Percentiles rank a stretch among this genome's conserved stretches.
phyloP scores from a whole-genome alignment of 2,888 invertebrate genomes.

The Drosophila villosipedis region DNA sequence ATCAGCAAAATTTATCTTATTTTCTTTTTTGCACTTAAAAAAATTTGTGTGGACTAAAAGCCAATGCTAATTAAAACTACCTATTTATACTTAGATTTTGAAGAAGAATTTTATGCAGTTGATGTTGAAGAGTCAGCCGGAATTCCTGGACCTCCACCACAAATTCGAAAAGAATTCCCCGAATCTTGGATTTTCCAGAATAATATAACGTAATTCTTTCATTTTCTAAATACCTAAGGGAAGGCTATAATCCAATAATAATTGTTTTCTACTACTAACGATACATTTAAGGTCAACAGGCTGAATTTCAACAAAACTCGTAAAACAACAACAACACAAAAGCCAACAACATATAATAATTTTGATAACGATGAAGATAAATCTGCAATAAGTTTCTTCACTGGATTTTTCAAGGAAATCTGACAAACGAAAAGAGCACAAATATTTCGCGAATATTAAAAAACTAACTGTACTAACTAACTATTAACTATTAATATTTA shows the following conservation, averaged over 20 bases:
- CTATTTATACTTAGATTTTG: too few relatives aligned
- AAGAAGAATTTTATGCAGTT: too few relatives aligned
- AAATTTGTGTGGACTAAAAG: too few relatives aligned
- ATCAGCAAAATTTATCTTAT: not conserved
- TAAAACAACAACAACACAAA: constrained; percentile 31
- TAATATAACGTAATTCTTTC: constrained; percentile 86
- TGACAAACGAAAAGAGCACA: constrained; percentile 42
- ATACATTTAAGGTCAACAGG: constrained; percentile 48
- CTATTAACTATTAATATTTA: constrained; percentile 3
- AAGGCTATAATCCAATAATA: not conserved
- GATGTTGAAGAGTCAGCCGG: too few relatives aligned
- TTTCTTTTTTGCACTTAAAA: too few relatives aligned
- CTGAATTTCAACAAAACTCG: too few relatives aligned
- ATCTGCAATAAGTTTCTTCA: constrained; percentile 21
- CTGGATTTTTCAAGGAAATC: constrained; percentile 54
- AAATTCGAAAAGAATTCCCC: constrained; percentile 17
- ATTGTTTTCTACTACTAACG: constrained; percentile 8
- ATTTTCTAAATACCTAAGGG: constrained; percentile 83
- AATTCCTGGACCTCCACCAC: not conserved
- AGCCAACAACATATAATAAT: not conserved
- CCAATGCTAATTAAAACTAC: too few relatives aligned
- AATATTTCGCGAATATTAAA: constrained; percentile 11
- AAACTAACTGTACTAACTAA: not conserved
- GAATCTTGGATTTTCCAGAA: constrained; percentile 87
- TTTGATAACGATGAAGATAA: constrained; percentile 3